These are phyloP conservation scores for Platyura marginata DNA, from an alignment of 1,140 invertebrate species.

Conservation along the genomic window DNA sequence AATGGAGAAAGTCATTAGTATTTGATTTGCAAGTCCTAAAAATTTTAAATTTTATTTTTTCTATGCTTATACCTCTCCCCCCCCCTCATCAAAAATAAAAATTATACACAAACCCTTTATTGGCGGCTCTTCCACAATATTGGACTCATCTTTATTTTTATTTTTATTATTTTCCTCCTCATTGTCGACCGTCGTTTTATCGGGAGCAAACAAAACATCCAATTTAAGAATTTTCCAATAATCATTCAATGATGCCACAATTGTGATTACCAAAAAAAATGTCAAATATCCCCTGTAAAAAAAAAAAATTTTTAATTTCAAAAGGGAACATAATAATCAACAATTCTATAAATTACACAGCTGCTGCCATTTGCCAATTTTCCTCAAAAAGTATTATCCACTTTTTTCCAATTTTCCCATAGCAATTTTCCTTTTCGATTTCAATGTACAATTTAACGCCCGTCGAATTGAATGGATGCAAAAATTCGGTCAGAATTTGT, in stretches of 20 bases:
- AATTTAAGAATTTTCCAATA: conserved; percentile 11
- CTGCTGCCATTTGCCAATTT: conserved; percentile 25
- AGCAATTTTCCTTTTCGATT: conserved; percentile 37
- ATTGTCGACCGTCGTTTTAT: conserved; percentile 4
- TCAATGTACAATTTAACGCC: conserved; percentile 34
- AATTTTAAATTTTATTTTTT: too few species aligned
- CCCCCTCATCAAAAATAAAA: neutral
- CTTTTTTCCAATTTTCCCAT: conserved; percentile 25
- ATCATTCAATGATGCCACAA: conserved; percentile 23
- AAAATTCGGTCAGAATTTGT: conserved; percentile 29
- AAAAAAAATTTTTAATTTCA: conserved; percentile 1
- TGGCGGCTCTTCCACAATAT: too few species aligned
- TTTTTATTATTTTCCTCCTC: conserved; percentile 23
- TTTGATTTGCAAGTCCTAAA: conserved; percentile 25
- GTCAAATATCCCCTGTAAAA: conserved; percentile 25
- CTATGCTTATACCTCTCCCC: too few species aligned
- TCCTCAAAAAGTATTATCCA: conserved; percentile 21
- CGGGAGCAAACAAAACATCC: neutral
- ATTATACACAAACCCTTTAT: too few species aligned
- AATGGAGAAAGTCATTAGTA: conserved; percentile 32
- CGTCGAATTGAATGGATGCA: conserved; percentile 34
- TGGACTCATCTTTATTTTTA: too few species aligned
- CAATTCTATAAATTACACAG: conserved; percentile 24
- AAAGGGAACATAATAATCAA: conserved; percentile 1
- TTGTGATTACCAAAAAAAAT: conserved; percentile 20